Conservation (phyloP, 2,888 invertebrate species). For the Adelognathus sp. region DNA sequence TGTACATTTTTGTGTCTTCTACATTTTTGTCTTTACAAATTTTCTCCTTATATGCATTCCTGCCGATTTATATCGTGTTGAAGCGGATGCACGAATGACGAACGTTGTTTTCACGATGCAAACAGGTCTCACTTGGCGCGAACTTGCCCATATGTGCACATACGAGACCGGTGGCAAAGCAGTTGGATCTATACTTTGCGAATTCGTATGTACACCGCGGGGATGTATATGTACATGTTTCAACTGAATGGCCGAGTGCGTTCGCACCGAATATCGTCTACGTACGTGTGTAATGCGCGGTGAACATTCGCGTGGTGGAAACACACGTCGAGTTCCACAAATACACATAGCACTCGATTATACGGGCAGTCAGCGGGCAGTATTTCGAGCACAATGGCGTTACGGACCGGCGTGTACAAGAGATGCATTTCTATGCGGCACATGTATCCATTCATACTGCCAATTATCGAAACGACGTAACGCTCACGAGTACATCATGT, state of each 20-base stretch:
- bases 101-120: too few species aligned
- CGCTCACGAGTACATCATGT: conserved; percentile 33
- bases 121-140: too few species aligned
- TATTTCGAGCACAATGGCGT: conserved; percentile 40
- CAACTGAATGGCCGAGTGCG: conserved; percentile 4
- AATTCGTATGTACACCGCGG: not conserved
- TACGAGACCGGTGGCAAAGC: not conserved
- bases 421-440: conserved; percentile 65
- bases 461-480: conserved; percentile 74
- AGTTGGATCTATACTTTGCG: not conserved
- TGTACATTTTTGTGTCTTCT: not conserved
- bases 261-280: not conserved
- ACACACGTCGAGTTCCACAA: conserved; percentile 27
- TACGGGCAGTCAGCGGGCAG: conserved; percentile 30
- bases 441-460: conserved; percentile 71
- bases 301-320: not conserved
- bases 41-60: not conserved
- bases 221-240: not conserved
- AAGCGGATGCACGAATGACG: not conserved
- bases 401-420: conserved; percentile 18
- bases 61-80: not conserved
- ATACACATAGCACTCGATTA: conserved; percentile 39
- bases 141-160: not conserved
- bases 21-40: not conserved
- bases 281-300: conserved; percentile 10